phyloP scores from a whole-genome alignment of 64 coral and sea anemone species.

The Orbicella faveolata region DNA sequence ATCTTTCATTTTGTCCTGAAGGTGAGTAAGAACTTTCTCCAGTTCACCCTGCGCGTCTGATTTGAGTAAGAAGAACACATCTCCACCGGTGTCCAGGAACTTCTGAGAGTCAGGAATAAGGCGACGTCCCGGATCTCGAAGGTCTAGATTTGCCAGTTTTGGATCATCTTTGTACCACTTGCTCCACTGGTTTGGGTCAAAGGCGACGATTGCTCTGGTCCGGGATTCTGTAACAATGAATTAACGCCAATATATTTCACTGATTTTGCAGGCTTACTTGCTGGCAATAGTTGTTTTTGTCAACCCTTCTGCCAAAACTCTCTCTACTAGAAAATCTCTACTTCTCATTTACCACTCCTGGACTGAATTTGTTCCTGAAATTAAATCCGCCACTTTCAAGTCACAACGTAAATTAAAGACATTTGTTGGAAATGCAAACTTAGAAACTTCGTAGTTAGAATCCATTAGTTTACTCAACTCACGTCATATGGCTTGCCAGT shows the following conservation, averaged over 20 bases:
- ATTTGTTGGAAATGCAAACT: no score
- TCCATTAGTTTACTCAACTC: no score
- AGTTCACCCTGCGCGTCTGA: slow-evolving; percentile 32
- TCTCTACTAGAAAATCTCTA: no score
- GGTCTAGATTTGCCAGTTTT: slow-evolving; percentile 41
- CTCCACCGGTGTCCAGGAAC: slow-evolving; percentile 81
- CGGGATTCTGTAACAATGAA: slow-evolving; percentile 36
- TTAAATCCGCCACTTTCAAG: no score
- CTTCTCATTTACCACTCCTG: no score
- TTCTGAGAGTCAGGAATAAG: slow-evolving; percentile 66
- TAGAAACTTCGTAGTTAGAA: no score
- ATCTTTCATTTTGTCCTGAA: slow-evolving; percentile 46
- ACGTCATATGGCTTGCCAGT: no score
- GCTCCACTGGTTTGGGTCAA: slow-evolving; percentile 73
- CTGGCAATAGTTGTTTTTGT: background rate
- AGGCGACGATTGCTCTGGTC: slow-evolving; percentile 63
- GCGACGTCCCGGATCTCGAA: background rate
- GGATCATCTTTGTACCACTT: slow-evolving; percentile 65
- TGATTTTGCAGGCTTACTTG: background rate
- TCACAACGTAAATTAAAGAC: no score
- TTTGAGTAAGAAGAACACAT: slow-evolving; percentile 78
- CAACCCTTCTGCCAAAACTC: no score
- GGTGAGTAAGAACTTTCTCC: slow-evolving; percentile 22
- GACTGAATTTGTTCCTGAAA: no score
- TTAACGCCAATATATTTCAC: background rate